Conservation (phyloP, 2,113 vertebrate genomes). For the Leptobrachium ailaonicum region DNA sequence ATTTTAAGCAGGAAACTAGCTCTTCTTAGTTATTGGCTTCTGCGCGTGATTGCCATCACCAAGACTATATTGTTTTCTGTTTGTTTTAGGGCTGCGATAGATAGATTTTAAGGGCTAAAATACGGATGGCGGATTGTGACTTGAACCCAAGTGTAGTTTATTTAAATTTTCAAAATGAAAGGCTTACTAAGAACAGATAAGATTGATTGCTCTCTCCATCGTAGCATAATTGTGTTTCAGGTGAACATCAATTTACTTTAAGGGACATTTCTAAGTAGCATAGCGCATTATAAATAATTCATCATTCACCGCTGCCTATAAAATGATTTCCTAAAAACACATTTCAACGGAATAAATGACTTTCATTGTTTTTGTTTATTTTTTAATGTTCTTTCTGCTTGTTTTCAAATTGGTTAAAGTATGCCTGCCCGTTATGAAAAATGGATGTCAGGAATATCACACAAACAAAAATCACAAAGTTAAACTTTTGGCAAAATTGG, state of each 20-base stretch:
- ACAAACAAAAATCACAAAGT: too few relatives aligned
- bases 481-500: too few relatives aligned
- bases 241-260: constrained; percentile 86
- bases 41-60: constrained; percentile 48
- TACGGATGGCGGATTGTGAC: constrained; percentile 67
- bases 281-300: constrained; percentile 79
- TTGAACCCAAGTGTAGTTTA: constrained; percentile 69
- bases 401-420: constrained; percentile 56
- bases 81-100: constrained; percentile 58
- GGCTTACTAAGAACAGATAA: constrained; percentile 75
- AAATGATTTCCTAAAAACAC: constrained; percentile 66
- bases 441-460: neutral
- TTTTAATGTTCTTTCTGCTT: constrained; percentile 51
- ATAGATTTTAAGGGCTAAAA: constrained; percentile 64
- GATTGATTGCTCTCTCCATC: constrained; percentile 76
- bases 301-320: constrained; percentile 70
- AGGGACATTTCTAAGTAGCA: constrained; percentile 81
- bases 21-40: constrained; percentile 42
- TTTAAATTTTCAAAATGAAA: constrained; percentile 78
- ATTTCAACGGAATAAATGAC: constrained; percentile 64
- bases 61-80: constrained; percentile 59
- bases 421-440: constrained; percentile 55
- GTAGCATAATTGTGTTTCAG: constrained; percentile 83
- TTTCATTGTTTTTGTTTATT: constrained; percentile 59
- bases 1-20: constrained; percentile 28